phyloP scores from a whole-genome alignment of 2,113 vertebrate genomes.

The Coracopsis vasa region DNA sequence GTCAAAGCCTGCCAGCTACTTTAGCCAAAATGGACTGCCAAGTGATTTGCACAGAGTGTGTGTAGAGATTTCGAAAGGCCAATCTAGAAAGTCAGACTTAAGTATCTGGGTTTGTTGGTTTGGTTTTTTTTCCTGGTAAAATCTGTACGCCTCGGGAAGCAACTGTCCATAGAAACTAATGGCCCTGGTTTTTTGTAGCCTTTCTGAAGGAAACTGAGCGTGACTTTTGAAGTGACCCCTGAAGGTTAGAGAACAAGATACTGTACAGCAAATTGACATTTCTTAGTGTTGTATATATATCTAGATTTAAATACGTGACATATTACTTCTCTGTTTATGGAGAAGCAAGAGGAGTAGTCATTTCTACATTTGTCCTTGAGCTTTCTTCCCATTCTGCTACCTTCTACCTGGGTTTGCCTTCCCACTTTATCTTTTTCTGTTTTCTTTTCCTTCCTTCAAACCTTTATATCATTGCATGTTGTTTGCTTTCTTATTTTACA shows the following conservation, averaged over 20 bases:
- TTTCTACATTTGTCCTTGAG: neutral
- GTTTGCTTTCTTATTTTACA: neutral
- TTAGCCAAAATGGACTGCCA: neutral
- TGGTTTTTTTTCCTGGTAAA: neutral
- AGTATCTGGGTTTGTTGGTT: neutral
- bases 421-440: neutral
- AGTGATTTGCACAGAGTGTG: neutral
- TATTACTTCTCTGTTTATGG: neutral
- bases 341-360: neutral
- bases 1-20: neutral
- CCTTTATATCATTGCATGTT: neutral
- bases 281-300: neutral
- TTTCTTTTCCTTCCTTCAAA: neutral
- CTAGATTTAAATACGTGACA: neutral
- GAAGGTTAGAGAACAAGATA: neutral
- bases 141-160: neutral
- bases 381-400: neutral
- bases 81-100: neutral
- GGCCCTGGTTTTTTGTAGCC: neutral
- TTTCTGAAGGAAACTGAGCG: neutral
- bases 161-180: neutral
- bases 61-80: neutral
- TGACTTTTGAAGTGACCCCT: neutral
- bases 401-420: neutral
- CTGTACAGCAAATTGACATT: neutral